Base-by-base conservation (phyloP, 2,888 invertebrate species). In the Lithodes maja region DNA sequence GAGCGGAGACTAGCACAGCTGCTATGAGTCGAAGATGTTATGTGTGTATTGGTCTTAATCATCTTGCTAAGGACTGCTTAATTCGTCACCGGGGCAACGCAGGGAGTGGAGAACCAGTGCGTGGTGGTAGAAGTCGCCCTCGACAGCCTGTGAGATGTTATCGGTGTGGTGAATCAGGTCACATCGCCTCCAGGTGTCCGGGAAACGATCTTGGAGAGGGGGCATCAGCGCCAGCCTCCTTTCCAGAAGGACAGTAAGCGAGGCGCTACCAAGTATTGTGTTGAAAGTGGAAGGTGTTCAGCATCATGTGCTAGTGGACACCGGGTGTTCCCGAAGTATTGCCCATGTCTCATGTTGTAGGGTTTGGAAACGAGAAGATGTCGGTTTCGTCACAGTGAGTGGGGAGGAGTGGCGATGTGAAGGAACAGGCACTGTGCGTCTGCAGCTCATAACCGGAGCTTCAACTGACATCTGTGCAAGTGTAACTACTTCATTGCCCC, bases 151-250 rank as follows among this genome's bases (percentile, higher is more conserved):
- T 33, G 33, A 33, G 33, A 33, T 33, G 33, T 33, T 33, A 55
- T 50, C 49, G 33, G 7, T 33, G 85, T 78, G 68, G 78, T 9
- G 49, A 55, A 50, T 68, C 49, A 17, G 78, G 85, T n/a, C 78
- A 85, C 49, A 78, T 61, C 68, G 61, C 78, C 2, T 61, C 55
- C 1, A 12, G 12, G 68, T 75, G 84, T 49, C 49, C 49, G 78
- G 77, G 78, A 85, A 77, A 77, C 61, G 68, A n/a, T 5, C 3
- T 3, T 0, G 78, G 85, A 77, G 78, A n/a, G 61, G 71, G 12
- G 75, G 74, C 74, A n/a, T 75, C 33, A 74, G 83, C 54, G 79
- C 85, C 68, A 69, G 50, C 83, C 68, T 83, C 83, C 83, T 83
- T 77, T 87, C 68, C 52, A 15, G 83, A n/a, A 77, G 7, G 52